phyloP scores from a whole-genome alignment of 35 echinoderm and acorn worm genomes.

The Strongylocentrotus purpuratus region DNA sequence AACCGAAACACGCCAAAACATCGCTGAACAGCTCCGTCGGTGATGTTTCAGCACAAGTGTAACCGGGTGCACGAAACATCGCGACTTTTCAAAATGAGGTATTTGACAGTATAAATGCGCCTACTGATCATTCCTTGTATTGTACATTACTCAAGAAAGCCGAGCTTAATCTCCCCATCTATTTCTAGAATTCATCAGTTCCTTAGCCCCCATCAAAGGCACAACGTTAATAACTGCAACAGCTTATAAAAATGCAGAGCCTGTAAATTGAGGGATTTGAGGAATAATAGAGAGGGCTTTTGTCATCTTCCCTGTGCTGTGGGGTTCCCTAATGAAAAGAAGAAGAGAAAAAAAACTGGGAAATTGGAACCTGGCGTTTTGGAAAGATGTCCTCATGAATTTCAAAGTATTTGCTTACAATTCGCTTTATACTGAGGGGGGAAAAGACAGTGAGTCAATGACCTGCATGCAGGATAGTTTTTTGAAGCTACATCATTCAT shows the following conservation, averaged over 20 bases:
- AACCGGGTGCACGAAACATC: too few relatives aligned
- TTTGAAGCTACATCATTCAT: too few relatives aligned
- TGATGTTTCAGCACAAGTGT: too few relatives aligned
- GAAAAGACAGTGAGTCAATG: too few relatives aligned
- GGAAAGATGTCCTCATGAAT: background rate
- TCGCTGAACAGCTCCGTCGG: too few relatives aligned
- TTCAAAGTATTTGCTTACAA: background rate
- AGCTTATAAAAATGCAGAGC: background rate
- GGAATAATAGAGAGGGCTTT: background rate
- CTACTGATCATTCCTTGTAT: background rate
- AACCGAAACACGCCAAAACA: too few relatives aligned
- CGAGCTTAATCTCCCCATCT: background rate
- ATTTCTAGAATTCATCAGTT: background rate
- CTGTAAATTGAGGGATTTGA: background rate
- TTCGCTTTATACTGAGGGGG: too few relatives aligned
- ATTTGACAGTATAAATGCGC: too few relatives aligned
- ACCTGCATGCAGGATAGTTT: too few relatives aligned
- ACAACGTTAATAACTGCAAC: background rate
- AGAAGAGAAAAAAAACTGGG: background rate
- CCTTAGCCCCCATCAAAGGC: background rate
- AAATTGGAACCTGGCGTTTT: background rate
- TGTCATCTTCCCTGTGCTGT: background rate
- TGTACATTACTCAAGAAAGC: background rate
- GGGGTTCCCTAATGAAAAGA: background rate
- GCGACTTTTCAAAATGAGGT: too few relatives aligned